These are phyloP conservation scores for Upupa epops DNA, from an alignment of 2,113 vertebrate genomes.

Conservation along the genomic window DNA sequence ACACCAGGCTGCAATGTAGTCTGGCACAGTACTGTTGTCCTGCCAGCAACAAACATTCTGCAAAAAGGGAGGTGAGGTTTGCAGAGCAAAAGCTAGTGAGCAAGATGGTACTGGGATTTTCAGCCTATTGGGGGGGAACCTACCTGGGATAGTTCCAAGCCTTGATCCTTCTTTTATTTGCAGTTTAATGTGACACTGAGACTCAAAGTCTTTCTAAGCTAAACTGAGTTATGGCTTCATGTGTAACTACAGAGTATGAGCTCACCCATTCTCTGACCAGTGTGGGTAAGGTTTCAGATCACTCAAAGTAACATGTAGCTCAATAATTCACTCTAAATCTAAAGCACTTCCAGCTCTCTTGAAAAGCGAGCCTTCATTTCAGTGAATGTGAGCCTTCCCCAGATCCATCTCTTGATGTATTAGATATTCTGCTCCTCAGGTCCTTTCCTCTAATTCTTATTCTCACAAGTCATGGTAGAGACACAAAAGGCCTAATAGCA, in stretches of 20 bases:
- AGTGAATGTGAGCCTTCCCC: not conserved
- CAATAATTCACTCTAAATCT: not conserved
- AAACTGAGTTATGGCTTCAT: not conserved
- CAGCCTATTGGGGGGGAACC: not conserved
- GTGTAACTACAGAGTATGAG: not conserved
- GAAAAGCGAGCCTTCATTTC: not conserved
- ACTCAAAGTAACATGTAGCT: not conserved
- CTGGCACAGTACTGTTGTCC: not conserved
- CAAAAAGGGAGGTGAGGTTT: not conserved
- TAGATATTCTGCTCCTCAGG: not conserved
- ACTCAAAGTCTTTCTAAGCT: not conserved
- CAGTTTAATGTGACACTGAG: not conserved
- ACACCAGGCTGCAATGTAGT: not conserved
- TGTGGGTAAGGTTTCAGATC: not conserved
- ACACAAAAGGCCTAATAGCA: not conserved
- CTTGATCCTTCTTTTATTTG: not conserved
- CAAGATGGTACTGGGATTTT: not conserved
- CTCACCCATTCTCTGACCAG: not conserved
- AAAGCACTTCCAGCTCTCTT: not conserved
- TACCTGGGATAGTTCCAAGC: not conserved
- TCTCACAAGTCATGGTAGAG: not conserved
- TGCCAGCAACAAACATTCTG: not conserved
- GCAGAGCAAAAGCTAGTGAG: not conserved
- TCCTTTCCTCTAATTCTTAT: not conserved
- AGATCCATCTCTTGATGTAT: not conserved